A percentile compares a stretch with the other conserved stretches of the same genome.
phyloP scores from a whole-genome alignment of 2,113 vertebrate genomes.

The Chamaetylas fuelleborni region DNA sequence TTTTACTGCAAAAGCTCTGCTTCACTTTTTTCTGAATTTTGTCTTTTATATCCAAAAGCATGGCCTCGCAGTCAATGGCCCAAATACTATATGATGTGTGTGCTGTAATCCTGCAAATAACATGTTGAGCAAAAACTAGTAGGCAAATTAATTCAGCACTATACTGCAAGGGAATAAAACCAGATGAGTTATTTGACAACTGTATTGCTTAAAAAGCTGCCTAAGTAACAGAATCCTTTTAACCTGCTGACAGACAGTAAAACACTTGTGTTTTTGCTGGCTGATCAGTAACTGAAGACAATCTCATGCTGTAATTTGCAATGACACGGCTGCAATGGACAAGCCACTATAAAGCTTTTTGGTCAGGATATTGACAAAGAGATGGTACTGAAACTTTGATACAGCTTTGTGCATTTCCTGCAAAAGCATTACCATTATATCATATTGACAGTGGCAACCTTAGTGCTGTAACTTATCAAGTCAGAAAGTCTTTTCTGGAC shows the following conservation, averaged over 20 bases:
- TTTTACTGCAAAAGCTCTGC: background rate
- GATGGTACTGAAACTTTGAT: background rate
- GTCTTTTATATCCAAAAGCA: background rate
- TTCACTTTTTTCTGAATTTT: background rate
- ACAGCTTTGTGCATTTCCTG: background rate
- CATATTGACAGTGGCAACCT: background rate
- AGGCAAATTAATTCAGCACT: background rate
- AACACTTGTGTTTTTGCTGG: background rate
- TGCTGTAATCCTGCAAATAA: background rate
- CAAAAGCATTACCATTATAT: background rate
- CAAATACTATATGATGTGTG: background rate
- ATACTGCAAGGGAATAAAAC: background rate
- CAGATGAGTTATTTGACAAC: background rate
- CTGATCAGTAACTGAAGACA: background rate
- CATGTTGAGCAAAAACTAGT: background rate
- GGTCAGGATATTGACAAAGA: background rate
- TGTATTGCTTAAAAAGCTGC: background rate
- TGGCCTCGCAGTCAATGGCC: background rate
- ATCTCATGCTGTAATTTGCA: background rate
- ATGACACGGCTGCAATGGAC: background rate
- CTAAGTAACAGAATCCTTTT: conserved; percentile 18
- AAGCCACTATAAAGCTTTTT: background rate
- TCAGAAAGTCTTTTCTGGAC: background rate
- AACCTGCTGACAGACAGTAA: background rate
- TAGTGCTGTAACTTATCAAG: background rate